phyloP scores from a whole-genome alignment of 2,113 vertebrate species.

The Lophura nycthemera region DNA sequence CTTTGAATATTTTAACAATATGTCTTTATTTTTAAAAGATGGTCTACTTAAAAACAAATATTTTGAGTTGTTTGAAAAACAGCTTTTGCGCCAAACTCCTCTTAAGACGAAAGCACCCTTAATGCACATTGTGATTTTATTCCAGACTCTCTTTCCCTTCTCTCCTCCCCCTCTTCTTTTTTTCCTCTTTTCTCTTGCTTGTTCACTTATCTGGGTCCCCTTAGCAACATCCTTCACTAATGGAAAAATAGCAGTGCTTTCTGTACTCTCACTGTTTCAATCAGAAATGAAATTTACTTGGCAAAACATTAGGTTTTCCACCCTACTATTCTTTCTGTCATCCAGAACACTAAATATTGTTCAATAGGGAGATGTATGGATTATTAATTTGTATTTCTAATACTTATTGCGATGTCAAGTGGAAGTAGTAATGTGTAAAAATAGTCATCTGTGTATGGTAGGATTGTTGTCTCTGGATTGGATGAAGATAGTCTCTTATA shows the following conservation, averaged over 20 bases:
- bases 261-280: background rate
- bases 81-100: background rate
- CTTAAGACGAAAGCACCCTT: background rate
- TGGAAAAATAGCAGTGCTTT: background rate
- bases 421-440: background rate
- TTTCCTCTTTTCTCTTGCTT: background rate
- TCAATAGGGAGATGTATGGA: background rate
- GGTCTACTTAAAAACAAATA: background rate
- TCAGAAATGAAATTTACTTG: constrained; percentile 16
- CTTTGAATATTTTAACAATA: background rate
- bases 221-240: constrained; percentile 21
- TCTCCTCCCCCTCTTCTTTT: no score
- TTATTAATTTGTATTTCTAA: background rate
- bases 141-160: background rate
- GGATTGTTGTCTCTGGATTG: background rate
- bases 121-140: background rate
- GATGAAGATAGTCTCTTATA: background rate
- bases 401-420: background rate
- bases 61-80: background rate
- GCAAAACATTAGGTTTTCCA: background rate
- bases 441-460: background rate
- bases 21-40: background rate
- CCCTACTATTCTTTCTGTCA: background rate
- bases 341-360: background rate
- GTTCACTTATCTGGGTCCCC: background rate